Evolutionary conservation across 2,797 vertebrate species (phyloP).

Genomic region (Anguilla megastoma): DNA sequence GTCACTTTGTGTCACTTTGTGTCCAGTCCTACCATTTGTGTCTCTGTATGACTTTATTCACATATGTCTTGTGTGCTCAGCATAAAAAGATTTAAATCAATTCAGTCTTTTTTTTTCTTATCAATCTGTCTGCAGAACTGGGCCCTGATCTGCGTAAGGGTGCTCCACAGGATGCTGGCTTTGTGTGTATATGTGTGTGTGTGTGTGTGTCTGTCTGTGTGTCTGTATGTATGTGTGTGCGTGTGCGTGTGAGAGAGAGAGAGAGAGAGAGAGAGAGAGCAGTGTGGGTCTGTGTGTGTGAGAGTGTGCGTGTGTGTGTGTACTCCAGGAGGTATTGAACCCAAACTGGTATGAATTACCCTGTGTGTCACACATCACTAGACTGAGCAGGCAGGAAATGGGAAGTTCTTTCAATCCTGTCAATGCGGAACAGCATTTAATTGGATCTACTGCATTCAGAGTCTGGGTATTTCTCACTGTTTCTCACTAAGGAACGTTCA

Average conservation of each 20-base stretch:
- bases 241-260: conserved; percentile 37
- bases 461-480: neutral
- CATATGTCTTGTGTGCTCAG: neutral
- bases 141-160: neutral
- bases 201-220: conserved; percentile 56
- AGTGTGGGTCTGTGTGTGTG: conserved; percentile 59
- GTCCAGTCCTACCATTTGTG: neutral
- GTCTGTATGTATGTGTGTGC: conserved; percentile 45
- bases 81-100: conserved; percentile 42
- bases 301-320: conserved; percentile 57
- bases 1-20: too few species aligned
- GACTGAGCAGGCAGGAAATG: conserved; percentile 55
- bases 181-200: conserved; percentile 8
- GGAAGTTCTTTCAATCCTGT: conserved; percentile 72
- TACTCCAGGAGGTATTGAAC: conserved; percentile 59
- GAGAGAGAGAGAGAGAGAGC: too few species aligned
- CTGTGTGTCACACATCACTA: conserved; percentile 66
- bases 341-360: conserved; percentile 64
- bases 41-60: neutral
- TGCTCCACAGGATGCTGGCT: too few species aligned
- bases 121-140: neutral
- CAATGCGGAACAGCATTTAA: conserved; percentile 78
- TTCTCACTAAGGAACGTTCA: neutral
- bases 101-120: conserved; percentile 43
- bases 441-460: conserved; percentile 64